A percentile compares a stretch with the other conserved stretches of the same genome.
Evolutionary conservation across 2,888 invertebrate genomes (phyloP).

Genomic region (Tanypteryx hageni): DNA sequence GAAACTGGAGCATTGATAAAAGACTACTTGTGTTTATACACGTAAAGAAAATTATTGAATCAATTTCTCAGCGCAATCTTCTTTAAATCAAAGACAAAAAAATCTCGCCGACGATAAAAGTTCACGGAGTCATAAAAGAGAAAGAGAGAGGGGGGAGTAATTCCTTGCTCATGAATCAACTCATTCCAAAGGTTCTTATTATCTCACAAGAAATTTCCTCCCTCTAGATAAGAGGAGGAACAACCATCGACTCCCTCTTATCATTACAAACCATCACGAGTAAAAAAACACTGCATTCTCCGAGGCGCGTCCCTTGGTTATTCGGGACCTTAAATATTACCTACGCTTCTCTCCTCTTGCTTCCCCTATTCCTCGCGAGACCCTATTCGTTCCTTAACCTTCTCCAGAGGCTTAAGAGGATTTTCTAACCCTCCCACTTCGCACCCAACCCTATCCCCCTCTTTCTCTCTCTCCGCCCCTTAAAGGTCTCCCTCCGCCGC

Average conservation of each 20-base stretch:
- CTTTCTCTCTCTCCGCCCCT: background rate
- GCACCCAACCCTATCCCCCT: background rate
- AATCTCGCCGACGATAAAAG: background rate
- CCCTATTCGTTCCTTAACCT: background rate
- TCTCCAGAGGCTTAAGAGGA: background rate
- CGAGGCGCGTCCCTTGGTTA: background rate
- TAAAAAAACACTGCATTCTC: slow-evolving; percentile 12
- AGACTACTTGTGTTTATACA: too few species aligned
- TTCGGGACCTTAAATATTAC: background rate
- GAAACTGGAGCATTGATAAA: too few species aligned
- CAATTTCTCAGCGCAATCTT: too few species aligned
- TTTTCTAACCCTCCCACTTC: background rate
- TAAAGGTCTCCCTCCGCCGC: background rate
- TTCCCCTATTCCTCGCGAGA: background rate
- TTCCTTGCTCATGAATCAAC: background rate
- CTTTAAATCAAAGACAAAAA: too few species aligned
- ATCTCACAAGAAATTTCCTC: background rate
- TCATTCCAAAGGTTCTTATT: background rate
- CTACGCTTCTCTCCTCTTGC: background rate
- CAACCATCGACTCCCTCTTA: slow-evolving; percentile 1
- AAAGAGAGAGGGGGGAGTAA: background rate
- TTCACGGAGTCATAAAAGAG: background rate
- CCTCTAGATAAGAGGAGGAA: background rate
- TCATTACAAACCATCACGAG: slow-evolving; percentile 12
- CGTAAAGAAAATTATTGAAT: too few species aligned